Evolutionary conservation across 2,888 invertebrate genomes (phyloP).

Genomic region (Ochlodes sylvanus): DNA sequence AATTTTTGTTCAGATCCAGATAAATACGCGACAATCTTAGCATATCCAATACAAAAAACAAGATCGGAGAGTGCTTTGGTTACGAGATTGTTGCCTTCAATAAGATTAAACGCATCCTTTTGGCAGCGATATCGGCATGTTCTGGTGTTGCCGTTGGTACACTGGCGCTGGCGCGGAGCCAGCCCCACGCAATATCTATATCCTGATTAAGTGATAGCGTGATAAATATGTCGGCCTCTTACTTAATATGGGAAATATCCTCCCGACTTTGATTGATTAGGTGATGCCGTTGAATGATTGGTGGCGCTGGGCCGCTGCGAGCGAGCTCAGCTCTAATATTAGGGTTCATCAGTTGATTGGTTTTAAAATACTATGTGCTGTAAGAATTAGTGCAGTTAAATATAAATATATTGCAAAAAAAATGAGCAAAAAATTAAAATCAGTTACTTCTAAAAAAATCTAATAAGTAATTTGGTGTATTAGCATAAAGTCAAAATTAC

Average conservation of each 20-base stretch:
- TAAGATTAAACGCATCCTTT: constrained; percentile 31
- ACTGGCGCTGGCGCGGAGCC: not conserved
- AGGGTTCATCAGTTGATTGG: too few species aligned
- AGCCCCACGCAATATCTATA: constrained; percentile 12
- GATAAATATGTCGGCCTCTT: constrained; percentile 13
- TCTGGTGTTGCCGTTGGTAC: constrained; percentile 8
- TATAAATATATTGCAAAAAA: too few species aligned
- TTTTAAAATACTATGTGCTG: too few species aligned
- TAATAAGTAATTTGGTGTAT: too few species aligned
- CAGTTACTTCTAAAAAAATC: too few species aligned
- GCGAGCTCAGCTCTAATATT: too few species aligned
- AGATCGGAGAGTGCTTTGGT: not conserved
- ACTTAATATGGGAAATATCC: constrained; percentile 11
- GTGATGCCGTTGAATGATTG: constrained; percentile 4
- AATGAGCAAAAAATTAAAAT: too few species aligned
- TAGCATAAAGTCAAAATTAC: too few species aligned
- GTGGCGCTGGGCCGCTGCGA: not conserved
- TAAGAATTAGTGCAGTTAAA: too few species aligned
- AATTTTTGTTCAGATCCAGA: not conserved
- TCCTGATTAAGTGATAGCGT: constrained; percentile 36
- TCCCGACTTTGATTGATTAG: not conserved
- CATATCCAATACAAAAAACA: not conserved
- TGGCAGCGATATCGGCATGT: constrained; percentile 25
- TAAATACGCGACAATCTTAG: not conserved
- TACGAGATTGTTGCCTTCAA: constrained; percentile 28